phyloP scores from a whole-genome alignment of 2,113 vertebrate genomes.

The Rhabdornis inornatus region DNA sequence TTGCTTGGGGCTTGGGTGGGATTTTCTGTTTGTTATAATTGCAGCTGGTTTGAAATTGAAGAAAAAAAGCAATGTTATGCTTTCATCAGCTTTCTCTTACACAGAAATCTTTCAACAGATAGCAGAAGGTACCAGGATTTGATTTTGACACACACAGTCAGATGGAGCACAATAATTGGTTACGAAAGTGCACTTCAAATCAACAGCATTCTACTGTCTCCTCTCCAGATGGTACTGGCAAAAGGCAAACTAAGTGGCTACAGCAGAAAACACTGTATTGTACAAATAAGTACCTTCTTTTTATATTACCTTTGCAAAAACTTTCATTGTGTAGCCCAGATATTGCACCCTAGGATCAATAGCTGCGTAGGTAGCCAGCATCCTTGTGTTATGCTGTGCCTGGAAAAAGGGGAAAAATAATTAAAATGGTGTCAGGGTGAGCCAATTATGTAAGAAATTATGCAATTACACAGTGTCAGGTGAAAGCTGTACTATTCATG shows the following conservation, averaged over 20 bases:
- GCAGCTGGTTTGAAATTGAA: background rate
- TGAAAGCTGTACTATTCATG: background rate
- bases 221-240: background rate
- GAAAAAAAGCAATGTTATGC: background rate
- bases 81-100: background rate
- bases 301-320: constrained; percentile 92
- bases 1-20: background rate
- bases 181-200: background rate
- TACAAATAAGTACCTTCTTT: background rate
- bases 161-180: background rate
- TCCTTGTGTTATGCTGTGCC: constrained; percentile 98
- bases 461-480: background rate
- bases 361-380: constrained; percentile 95
- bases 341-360: constrained; percentile 93
- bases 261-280: background rate
- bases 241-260: background rate
- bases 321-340: constrained; percentile 97
- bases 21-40: background rate
- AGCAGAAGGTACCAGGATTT: background rate
- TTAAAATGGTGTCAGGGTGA: background rate
- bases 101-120: background rate
- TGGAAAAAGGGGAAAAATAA: constrained; percentile 44
- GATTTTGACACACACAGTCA: background rate
- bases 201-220: background rate
- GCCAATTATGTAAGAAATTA: background rate